phyloP scores from a whole-genome alignment of 2,797 vertebrate genomes.

The Hemitrygon akajei region DNA sequence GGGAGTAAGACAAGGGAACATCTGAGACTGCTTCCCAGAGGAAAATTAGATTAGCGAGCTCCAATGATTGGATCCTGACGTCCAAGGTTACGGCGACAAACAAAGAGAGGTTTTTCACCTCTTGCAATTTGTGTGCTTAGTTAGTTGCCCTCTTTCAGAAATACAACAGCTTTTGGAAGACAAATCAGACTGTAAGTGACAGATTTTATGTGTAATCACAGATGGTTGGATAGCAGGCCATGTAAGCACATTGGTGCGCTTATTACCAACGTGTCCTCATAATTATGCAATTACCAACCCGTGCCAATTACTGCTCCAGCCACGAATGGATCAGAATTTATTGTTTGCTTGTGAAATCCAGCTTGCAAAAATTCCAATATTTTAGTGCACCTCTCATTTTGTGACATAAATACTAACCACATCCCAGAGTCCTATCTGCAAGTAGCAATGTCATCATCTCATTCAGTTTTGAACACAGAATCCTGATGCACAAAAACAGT shows the following conservation, averaged over 20 bases:
- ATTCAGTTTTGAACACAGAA: background rate
- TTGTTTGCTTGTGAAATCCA: background rate
- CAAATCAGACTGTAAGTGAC: background rate
- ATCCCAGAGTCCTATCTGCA: background rate
- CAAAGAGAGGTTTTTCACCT: background rate
- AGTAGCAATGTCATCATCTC: background rate
- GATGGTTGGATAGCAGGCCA: background rate
- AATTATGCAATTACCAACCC: slow-evolving; percentile 7
- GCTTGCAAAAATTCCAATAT: background rate
- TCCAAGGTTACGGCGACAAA: background rate
- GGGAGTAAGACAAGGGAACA: background rate
- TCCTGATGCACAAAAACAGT: background rate
- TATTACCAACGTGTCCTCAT: slow-evolving; percentile 17
- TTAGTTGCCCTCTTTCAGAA: background rate
- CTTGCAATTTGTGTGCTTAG: background rate
- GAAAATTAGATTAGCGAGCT: background rate
- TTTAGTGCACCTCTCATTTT: background rate
- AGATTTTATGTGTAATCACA: background rate
- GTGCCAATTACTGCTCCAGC: slow-evolving; percentile 12
- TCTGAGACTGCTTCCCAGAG: background rate
- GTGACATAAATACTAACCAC: background rate
- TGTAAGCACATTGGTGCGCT: background rate
- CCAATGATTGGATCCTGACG: no score
- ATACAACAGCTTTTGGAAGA: background rate
- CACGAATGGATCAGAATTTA: background rate